phyloP scores from a whole-genome alignment of 1,140 invertebrate species.

The Microplitis demolitor region DNA sequence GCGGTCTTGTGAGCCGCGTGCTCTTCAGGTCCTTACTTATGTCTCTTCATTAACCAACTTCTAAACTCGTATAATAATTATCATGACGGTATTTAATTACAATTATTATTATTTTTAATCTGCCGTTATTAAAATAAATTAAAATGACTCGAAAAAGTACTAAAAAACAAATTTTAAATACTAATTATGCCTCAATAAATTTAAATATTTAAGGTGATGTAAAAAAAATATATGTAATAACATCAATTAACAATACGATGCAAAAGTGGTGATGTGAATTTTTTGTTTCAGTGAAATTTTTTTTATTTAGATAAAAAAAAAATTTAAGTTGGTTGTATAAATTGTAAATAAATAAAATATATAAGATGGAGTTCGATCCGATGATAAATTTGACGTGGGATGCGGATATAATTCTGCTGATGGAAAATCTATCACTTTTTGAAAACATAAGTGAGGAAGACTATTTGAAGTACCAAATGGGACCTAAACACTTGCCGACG shows the following conservation, averaged over 20 bases:
- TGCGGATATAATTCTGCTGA: neutral
- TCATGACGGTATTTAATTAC: neutral
- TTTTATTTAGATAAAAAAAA: too few species aligned
- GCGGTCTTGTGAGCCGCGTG: constrained; percentile 30
- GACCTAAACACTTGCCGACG: constrained; percentile 48
- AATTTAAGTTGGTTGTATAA: too few species aligned
- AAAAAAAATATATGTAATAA: too few species aligned
- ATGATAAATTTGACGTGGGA: neutral
- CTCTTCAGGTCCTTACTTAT: neutral
- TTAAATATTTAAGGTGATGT: too few species aligned
- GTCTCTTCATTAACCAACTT: neutral
- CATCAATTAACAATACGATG: too few species aligned
- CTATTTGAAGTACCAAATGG: constrained; percentile 37
- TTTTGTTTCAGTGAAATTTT: too few species aligned
- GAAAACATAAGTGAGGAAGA: constrained; percentile 37
- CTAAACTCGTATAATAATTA: neutral
- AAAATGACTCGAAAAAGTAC: too few species aligned
- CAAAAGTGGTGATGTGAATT: too few species aligned
- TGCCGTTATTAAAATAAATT: too few species aligned
- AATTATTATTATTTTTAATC: too few species aligned
- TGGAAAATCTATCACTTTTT: constrained; percentile 28
- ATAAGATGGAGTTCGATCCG: neutral
- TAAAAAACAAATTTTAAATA: too few species aligned
- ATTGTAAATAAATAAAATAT: neutral
- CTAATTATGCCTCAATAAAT: too few species aligned